Percentiles rank a stretch among this genome's conserved stretches.
Evolutionary conservation across 2,888 invertebrate species (phyloP).

Genomic region (Carcina quercana): DNA sequence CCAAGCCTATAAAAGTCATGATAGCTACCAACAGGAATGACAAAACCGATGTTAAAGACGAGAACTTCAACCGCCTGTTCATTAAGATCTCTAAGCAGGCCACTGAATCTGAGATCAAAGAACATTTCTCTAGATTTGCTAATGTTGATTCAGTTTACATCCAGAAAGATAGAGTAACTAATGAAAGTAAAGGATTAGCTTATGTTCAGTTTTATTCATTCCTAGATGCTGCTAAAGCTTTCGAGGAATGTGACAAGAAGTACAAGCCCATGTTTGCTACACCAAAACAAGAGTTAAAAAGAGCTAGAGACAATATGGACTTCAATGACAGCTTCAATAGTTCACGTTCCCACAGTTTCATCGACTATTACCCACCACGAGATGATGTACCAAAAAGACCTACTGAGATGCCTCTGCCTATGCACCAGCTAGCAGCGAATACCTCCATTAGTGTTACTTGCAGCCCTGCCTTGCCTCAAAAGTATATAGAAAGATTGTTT

Average conservation of each 20-base stretch:
- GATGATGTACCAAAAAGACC: constrained; percentile 21
- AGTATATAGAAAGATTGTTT: constrained; percentile 87
- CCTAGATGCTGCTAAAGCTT: constrained; percentile 89
- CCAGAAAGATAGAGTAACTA: constrained; percentile 85
- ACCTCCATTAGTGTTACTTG: constrained; percentile 82
- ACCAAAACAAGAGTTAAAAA: constrained; percentile 77
- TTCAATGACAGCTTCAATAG: constrained; percentile 10
- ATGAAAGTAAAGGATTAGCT: constrained; percentile 90
- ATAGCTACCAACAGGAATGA: constrained; percentile 79
- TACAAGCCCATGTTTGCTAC: constrained; percentile 94
- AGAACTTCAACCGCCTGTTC: constrained; percentile 81
- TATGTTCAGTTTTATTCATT: constrained; percentile 89
- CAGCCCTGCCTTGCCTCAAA: constrained; percentile 81
- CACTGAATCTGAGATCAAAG: constrained; percentile 83
- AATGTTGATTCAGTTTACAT: constrained; percentile 83
- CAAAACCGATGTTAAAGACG: constrained; percentile 31
- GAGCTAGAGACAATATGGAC: constrained; percentile 43
- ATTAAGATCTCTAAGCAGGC: constrained; percentile 88
- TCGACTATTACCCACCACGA: constrained; percentile 12
- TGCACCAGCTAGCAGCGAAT: constrained; percentile 51
- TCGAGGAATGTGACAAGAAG: constrained; percentile 89
- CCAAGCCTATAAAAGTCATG: constrained; percentile 91
- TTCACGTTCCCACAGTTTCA: constrained; percentile 9
- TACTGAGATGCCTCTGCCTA: constrained; percentile 24
- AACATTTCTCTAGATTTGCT: constrained; percentile 92